Conservation (phyloP, 92 coral and sea anemone species). For the Chrysogorgia sp. region DNA sequence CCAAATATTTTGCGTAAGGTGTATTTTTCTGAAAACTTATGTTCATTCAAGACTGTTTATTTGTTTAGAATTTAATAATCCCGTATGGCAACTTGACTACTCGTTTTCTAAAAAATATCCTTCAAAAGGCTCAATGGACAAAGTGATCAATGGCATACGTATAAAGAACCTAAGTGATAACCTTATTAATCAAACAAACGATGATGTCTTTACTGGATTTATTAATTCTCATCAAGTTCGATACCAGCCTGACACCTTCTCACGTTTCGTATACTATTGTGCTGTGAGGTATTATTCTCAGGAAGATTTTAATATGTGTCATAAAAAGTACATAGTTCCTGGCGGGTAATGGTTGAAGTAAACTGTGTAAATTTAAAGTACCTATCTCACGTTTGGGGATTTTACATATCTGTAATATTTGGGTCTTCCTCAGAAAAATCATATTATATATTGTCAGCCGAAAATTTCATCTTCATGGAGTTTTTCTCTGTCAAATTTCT, state of each 20-base stretch:
- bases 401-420: too few species aligned
- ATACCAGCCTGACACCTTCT: constrained; percentile 70
- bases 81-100: constrained; percentile 77
- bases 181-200: constrained; percentile 72
- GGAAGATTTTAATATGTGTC: constrained; percentile 65
- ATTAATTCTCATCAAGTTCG: constrained; percentile 71
- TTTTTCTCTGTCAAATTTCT: too few species aligned
- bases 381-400: too few species aligned
- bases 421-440: too few species aligned
- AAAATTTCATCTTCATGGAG: too few species aligned
- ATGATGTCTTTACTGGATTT: constrained; percentile 66
- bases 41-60: background rate
- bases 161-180: constrained; percentile 74
- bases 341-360: constrained; percentile 64
- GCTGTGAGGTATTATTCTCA: constrained; percentile 67
- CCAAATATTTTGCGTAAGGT: background rate
- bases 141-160: constrained; percentile 70
- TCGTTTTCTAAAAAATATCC: constrained; percentile 75
- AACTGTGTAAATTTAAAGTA: too few species aligned
- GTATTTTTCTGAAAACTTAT: background rate
- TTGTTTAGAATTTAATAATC: constrained; percentile 61
- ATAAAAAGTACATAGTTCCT: constrained; percentile 62
- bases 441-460: too few species aligned
- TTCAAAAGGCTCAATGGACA: constrained; percentile 46
- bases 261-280: constrained; percentile 77